A percentile compares a stretch with the other conserved stretches of the same genome.
These are phyloP conservation scores for Pygoscelis antarcticus DNA, from an alignment of 2,113 vertebrate genomes.

Conservation along the genomic window DNA sequence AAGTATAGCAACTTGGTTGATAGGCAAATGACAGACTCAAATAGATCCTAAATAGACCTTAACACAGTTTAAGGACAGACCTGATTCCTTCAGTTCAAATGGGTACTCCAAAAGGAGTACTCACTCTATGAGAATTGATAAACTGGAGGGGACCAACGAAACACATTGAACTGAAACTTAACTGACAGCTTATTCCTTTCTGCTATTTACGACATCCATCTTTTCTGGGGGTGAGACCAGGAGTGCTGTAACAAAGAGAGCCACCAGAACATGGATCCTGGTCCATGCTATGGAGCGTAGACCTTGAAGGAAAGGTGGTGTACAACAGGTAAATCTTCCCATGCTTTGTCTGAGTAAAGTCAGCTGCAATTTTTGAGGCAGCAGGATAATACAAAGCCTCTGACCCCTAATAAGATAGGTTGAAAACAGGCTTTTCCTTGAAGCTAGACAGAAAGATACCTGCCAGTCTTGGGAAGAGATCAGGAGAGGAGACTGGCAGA, in stretches of 20 bases:
- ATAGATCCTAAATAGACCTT: background rate
- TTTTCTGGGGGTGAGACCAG: background rate
- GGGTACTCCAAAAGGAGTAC: background rate
- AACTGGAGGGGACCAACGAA: background rate
- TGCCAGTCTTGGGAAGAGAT: background rate
- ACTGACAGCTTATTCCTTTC: background rate
- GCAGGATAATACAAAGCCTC: background rate
- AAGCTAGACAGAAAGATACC: background rate
- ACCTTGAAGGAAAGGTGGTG: background rate
- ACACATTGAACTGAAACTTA: background rate
- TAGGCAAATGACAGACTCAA: background rate
- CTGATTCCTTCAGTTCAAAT: background rate
- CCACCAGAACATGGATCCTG: background rate
- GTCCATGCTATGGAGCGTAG: background rate
- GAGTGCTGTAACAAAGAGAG: background rate
- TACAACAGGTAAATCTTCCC: background rate
- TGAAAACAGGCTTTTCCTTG: background rate
- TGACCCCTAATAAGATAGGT: background rate
- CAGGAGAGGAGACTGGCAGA: background rate
- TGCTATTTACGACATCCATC: background rate
- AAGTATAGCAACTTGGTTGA: background rate
- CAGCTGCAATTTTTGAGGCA: background rate
- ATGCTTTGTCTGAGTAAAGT: background rate
- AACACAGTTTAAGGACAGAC: background rate
- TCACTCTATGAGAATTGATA: background rate